Base-by-base conservation (phyloP, 2,113 vertebrate genomes). In the Lycaon pictus region DNA sequence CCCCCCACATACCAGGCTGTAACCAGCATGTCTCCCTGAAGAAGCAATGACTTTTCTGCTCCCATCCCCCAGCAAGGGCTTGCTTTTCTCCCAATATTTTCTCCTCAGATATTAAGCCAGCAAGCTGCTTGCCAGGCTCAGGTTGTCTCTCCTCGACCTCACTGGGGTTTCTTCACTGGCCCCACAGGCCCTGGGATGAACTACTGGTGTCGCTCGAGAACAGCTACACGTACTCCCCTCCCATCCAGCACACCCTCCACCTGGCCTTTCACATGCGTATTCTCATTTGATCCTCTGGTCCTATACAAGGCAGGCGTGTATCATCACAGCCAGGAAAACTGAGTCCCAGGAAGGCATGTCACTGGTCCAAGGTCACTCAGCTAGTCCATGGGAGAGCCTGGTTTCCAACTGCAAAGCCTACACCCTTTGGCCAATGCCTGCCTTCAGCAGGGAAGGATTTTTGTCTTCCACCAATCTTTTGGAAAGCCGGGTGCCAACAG, bases 41-140 rank as follows among this genome's bases (percentile, higher is more conserved):
- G 48, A 67, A 91, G 63, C 11, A 43, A 65, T n/a, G 60, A 43
- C 11, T 67, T 67, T 32, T 67, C 65, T 32, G 29, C 29, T 22
- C 63, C 48, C 60, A 1, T 25, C 55, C 4, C 29, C 27, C 29
- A 35, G 55, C 88, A 80, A 87, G 63, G 69, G 87, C 60, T 48
- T 63, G 48, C 53, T 88, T 84, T 97, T 72, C 74, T 89, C 93
- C 67, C 53, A 43, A 7, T 17, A 55, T 81, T 79, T 97, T 96
- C 80, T 96, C 83, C 27, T 53, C 43, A 90, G 69, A 71, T 17
- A 74, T 1, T 29, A 86, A 95, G 74, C 72, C 32, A 43, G 77
- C 48, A 88, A 72, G 53, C 27, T 76, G 82, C 37, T 20, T 71
- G 65, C 83, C 85, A 60, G 87, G 63, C 48, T 55, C 80, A 62